Evolutionary conservation across 2,113 vertebrate species (phyloP).

Genomic region (Neogobius melanostomus): DNA sequence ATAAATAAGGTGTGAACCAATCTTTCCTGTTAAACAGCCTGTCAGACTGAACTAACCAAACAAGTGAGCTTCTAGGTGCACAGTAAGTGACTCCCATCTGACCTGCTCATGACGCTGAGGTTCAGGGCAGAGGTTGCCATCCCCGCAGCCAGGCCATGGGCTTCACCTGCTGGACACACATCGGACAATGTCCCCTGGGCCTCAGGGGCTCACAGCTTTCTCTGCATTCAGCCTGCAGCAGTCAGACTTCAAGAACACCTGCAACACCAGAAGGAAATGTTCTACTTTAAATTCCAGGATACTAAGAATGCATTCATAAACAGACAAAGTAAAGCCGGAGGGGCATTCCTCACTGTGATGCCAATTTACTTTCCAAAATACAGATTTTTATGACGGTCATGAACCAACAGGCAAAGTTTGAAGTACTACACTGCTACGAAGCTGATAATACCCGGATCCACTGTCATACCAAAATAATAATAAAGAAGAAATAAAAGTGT

Average conservation of each 20-base stretch:
- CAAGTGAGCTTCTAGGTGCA: background rate
- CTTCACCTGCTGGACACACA: conserved; percentile 61
- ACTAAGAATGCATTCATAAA: background rate
- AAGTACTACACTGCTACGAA: background rate
- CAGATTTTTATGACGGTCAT: conserved; percentile 17
- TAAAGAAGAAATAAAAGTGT: background rate
- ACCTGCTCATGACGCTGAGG: conserved; percentile 71
- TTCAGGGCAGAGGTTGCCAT: conserved; percentile 73
- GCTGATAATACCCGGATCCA: no score
- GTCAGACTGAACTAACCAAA: background rate
- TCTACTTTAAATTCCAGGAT: background rate
- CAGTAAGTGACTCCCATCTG: background rate
- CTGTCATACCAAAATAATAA: no score
- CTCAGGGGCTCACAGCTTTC: conserved; percentile 39
- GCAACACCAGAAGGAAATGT: background rate
- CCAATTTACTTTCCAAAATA: conserved; percentile 14
- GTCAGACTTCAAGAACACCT: background rate
- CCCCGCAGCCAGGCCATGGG: conserved; percentile 67
- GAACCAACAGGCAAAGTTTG: background rate
- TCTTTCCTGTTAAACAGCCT: background rate
- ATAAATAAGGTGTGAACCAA: background rate
- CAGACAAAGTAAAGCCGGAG: background rate
- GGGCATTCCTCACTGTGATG: background rate
- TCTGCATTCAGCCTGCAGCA: conserved; percentile 26
- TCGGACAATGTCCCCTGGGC: conserved; percentile 55